These are phyloP conservation scores for Zaprionus lachaisei DNA, from an alignment of 1,140 invertebrate genomes.

Conservation along the genomic window DNA sequence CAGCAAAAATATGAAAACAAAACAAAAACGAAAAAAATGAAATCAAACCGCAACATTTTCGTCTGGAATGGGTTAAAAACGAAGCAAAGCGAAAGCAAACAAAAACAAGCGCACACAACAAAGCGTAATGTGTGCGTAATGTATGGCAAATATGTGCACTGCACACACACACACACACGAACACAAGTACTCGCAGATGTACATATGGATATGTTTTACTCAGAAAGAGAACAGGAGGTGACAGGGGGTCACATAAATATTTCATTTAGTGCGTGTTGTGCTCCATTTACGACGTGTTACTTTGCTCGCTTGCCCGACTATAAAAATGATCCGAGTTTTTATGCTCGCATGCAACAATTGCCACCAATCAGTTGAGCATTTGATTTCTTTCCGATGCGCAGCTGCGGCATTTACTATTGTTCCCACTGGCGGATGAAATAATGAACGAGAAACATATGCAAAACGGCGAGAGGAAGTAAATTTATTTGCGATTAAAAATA, in stretches of 20 bases:
- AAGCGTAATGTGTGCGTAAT: conserved; percentile 79
- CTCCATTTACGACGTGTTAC: conserved; percentile 74
- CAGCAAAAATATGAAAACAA: conserved; percentile 29
- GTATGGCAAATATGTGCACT: conserved; percentile 75
- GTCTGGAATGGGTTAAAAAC: conserved; percentile 35
- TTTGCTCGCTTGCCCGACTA: conserved; percentile 15
- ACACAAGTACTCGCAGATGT: conserved; percentile 9
- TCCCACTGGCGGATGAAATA: neutral
- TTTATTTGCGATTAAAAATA: conserved; percentile 8
- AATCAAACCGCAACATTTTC: conserved; percentile 48
- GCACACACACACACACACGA: conserved; percentile 45
- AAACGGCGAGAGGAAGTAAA: neutral
- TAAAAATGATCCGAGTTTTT: conserved; percentile 20
- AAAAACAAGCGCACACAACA: conserved; percentile 49
- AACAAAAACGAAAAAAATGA: conserved; percentile 12
- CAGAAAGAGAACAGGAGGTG: conserved; percentile 8
- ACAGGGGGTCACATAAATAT: conserved; percentile 64
- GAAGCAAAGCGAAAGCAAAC: conserved; percentile 27
- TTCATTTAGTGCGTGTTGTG: conserved; percentile 77
- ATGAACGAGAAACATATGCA: conserved; percentile 6
- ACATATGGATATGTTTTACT: conserved; percentile 19
- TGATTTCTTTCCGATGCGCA: conserved; percentile 24
- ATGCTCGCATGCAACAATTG: conserved; percentile 38
- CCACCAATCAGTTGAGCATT: conserved; percentile 27
- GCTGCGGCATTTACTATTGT: conserved; percentile 2